A percentile compares a stretch with the other conserved stretches of the same genome.
Evolutionary conservation across 2,888 invertebrate species (phyloP).

Genomic region (Tetheella fluctuosa): DNA sequence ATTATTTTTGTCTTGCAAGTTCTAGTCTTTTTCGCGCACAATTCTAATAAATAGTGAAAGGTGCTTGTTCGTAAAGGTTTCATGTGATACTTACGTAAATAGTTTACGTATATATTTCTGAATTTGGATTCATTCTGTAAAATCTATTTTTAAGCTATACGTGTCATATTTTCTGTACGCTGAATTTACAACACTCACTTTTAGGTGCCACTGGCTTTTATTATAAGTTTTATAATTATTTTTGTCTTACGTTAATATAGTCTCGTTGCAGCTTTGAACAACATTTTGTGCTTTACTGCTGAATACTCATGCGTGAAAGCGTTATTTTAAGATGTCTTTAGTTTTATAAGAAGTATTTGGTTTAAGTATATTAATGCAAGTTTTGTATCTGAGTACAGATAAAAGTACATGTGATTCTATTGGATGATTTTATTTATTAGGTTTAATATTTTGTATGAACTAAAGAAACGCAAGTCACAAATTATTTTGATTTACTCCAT

Average conservation of each 20-base stretch:
- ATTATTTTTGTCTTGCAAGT: slow-evolving; percentile 62
- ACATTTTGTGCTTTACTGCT: slow-evolving; percentile 81
- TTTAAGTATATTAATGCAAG: slow-evolving; percentile 68
- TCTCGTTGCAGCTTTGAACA: slow-evolving; percentile 83
- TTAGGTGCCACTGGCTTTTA: slow-evolving; percentile 78
- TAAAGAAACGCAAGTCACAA: slow-evolving; percentile 55
- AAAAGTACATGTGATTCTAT: slow-evolving; percentile 81
- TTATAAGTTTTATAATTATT: slow-evolving; percentile 60
- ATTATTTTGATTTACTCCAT: slow-evolving; percentile 40
- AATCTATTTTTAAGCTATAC: slow-evolving; percentile 63
- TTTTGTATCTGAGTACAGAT: slow-evolving; percentile 78
- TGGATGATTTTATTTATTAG: slow-evolving; percentile 71
- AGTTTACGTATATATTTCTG: slow-evolving; percentile 57
- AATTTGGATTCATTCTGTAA: slow-evolving; percentile 57
- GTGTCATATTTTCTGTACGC: slow-evolving; percentile 79
- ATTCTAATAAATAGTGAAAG: slow-evolving; percentile 68
- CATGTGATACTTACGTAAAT: slow-evolving; percentile 71
- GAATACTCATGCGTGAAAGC: slow-evolving; percentile 83
- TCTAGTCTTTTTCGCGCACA: slow-evolving; percentile 82
- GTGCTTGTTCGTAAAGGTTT: slow-evolving; percentile 77
- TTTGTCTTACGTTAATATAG: slow-evolving; percentile 63
- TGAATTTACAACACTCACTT: slow-evolving; percentile 69
- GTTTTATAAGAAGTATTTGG: slow-evolving; percentile 59
- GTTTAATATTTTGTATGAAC: slow-evolving; percentile 54
- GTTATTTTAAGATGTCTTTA: slow-evolving; percentile 71